These are phyloP conservation scores for Ladona fulva DNA, from an alignment of 1,140 invertebrate species.

Conservation along the genomic window DNA sequence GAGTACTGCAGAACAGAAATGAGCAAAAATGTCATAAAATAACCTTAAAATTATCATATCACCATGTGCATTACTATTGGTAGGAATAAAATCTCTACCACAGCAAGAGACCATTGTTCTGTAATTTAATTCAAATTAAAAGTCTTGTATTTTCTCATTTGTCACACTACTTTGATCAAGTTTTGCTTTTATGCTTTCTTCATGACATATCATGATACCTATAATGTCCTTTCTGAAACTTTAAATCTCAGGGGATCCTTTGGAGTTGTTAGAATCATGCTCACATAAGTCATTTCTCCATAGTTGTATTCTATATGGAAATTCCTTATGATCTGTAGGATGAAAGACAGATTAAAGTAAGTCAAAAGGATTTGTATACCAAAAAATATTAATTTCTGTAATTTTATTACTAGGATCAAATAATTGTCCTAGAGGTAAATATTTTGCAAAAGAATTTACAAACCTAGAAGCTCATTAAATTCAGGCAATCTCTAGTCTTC, in stretches of 20 bases:
- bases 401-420: not conserved
- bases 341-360: not conserved
- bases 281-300: constrained; percentile 30
- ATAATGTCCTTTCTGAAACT: constrained; percentile 27
- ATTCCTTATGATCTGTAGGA: constrained; percentile 33
- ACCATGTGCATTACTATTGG: too few relatives aligned
- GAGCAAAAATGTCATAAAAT: too few relatives aligned
- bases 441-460: not conserved
- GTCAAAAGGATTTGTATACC: not conserved
- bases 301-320: constrained; percentile 44
- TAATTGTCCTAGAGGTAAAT: not conserved
- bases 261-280: constrained; percentile 33
- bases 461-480: not conserved
- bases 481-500: not conserved
- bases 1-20: too few relatives aligned
- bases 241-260: constrained; percentile 34
- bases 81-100: too few relatives aligned
- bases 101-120: too few relatives aligned
- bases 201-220: too few relatives aligned
- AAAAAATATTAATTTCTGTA: not conserved
- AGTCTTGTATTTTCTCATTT: too few relatives aligned
- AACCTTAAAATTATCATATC: too few relatives aligned
- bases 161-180: too few relatives aligned
- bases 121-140: too few relatives aligned
- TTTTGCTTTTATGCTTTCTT: too few relatives aligned